These are phyloP conservation scores for Mus spretus DNA, from an alignment of 2,797 vertebrate genomes.

Conservation along the genomic window DNA sequence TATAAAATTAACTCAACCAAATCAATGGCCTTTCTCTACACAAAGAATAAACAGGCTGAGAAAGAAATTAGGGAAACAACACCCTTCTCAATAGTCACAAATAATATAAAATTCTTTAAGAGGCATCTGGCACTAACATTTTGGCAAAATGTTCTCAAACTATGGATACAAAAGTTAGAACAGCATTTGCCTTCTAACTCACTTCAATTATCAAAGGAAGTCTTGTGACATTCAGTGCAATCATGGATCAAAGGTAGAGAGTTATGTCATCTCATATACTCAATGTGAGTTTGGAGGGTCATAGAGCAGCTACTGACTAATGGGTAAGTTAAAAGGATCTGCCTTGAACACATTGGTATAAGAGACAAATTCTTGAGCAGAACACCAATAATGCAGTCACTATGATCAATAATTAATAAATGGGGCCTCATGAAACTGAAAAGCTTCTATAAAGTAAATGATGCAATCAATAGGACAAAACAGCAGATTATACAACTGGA, in stretches of 20 bases:
- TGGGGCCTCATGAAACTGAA: background rate
- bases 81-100: too few species aligned
- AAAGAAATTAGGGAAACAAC: too few species aligned
- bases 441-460: too few species aligned
- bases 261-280: background rate
- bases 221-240: background rate
- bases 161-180: background rate
- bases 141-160: background rate
- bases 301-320: too few species aligned
- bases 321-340: background rate
- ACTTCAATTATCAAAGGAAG: background rate
- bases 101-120: too few species aligned
- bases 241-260: fast-evolving
- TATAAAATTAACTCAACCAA: too few species aligned
- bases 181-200: background rate
- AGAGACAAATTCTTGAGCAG: background rate
- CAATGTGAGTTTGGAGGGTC: too few species aligned
- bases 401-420: background rate
- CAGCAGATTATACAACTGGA: background rate
- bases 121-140: background rate
- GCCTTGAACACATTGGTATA: background rate
- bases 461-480: background rate
- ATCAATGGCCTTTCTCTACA: too few species aligned
- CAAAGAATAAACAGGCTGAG: too few species aligned
- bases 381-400: background rate